Evolutionary conservation across 2,888 invertebrate genomes (phyloP).

Genomic region (Lissonota sp.): DNA sequence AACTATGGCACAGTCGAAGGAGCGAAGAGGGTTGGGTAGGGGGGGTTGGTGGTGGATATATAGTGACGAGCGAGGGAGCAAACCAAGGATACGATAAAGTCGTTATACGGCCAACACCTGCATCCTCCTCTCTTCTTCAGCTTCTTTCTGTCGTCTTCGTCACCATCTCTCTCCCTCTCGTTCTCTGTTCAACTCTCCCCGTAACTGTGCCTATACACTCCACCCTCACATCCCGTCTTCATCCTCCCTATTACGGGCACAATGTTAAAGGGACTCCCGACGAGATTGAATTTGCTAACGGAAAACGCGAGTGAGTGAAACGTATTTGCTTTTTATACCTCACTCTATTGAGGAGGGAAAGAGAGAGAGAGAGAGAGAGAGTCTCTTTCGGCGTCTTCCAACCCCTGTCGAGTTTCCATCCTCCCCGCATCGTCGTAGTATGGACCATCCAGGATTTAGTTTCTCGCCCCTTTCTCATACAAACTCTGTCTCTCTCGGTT

Average conservation of each 20-base stretch:
- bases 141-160: conserved; percentile 75
- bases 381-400: conserved; percentile 68
- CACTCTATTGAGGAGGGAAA: conserved; percentile 75
- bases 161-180: conserved; percentile 61
- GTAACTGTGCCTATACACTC: conserved; percentile 71
- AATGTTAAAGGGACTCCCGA: conserved; percentile 82
- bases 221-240: conserved; percentile 77
- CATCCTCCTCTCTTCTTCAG: conserved; percentile 66
- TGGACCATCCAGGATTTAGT: conserved; percentile 57
- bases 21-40: neutral
- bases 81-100: conserved; percentile 77
- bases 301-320: conserved; percentile 83
- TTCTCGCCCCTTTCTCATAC: conserved; percentile 31
- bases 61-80: conserved; percentile 60
- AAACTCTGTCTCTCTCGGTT: conserved; percentile 32
- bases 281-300: conserved; percentile 83
- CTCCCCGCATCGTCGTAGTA: conserved; percentile 60
- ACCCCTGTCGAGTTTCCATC: conserved; percentile 48
- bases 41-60: conserved; percentile 54
- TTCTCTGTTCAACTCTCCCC: conserved; percentile 44
- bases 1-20: conserved; percentile 24
- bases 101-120: conserved; percentile 82
- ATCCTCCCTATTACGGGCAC: conserved; percentile 82
- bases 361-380: conserved; percentile 42
- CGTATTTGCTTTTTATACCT: conserved; percentile 83